Evolutionary conservation across 2,113 vertebrate species (phyloP).

Genomic region (Gallinago paraguaiae): DNA sequence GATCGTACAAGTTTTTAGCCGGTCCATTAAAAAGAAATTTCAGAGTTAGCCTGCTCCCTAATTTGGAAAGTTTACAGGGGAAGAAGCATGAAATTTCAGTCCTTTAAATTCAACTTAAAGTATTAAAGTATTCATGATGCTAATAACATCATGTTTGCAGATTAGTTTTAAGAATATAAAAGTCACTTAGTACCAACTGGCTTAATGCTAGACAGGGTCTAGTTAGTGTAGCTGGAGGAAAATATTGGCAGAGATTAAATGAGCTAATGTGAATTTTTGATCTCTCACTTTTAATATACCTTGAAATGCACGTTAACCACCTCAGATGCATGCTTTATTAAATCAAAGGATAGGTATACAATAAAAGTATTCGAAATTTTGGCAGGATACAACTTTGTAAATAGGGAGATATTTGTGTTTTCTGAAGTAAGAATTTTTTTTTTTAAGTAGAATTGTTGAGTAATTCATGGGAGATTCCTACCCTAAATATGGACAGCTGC

Average conservation of each 20-base stretch:
- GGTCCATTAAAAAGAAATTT: not conserved
- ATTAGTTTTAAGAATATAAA: not conserved
- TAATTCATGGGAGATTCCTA: not conserved
- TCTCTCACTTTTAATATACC: slow-evolving; percentile 13
- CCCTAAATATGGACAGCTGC: not conserved
- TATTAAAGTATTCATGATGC: not conserved
- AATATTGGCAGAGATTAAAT: not conserved
- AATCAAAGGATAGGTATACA: slow-evolving; percentile 18
- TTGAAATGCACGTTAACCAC: slow-evolving; percentile 10
- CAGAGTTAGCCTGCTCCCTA: not conserved
- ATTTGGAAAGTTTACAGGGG: not conserved
- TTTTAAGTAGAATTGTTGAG: not conserved
- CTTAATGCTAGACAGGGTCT: not conserved
- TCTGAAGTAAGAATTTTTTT: not conserved
- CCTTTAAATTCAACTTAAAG: not conserved
- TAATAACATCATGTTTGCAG: not conserved
- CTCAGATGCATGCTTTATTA: not conserved
- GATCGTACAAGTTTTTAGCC: not conserved
- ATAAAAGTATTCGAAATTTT: not conserved
- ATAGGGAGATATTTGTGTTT: not conserved
- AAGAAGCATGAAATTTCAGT: not conserved
- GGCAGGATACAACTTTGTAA: not conserved
- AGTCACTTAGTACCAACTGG: not conserved
- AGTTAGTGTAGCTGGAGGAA: not conserved
- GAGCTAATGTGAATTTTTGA: slow-evolving; percentile 12